Conservation (phyloP, 2,113 vertebrate species). For the Stomatorhinus ivindoensis region DNA sequence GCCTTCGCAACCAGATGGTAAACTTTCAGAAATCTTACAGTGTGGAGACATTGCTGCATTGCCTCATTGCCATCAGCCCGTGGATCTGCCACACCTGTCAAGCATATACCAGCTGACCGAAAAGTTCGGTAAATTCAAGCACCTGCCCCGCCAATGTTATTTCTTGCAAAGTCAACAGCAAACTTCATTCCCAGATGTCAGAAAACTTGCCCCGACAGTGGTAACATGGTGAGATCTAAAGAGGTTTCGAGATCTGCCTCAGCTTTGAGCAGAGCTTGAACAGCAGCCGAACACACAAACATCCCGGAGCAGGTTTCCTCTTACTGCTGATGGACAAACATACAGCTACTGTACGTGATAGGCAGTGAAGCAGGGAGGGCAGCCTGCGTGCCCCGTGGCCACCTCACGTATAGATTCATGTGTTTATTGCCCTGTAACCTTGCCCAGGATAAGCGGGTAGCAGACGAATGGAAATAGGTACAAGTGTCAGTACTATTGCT, state of each 20-base stretch:
- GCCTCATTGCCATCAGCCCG: not conserved
- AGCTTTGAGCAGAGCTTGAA: not conserved
- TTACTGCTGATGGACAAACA: not conserved
- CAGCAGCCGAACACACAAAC: not conserved
- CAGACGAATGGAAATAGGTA: too few relatives aligned
- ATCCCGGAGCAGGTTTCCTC: not conserved
- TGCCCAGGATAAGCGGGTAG: not conserved
- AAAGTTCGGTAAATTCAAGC: not conserved
- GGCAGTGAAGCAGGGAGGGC: not conserved
- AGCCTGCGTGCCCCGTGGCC: not conserved
- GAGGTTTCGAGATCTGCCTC: not conserved
- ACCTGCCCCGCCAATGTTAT: not conserved
- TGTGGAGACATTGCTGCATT: not conserved
- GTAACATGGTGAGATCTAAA: not conserved
- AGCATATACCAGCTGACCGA: not conserved
- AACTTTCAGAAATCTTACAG: not conserved
- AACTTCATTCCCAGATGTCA: not conserved
- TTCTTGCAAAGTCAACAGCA: not conserved
- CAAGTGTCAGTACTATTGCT: too few relatives aligned
- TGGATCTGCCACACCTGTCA: not conserved
- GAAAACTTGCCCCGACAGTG: not conserved
- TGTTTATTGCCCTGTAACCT: not conserved
- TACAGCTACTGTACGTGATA: not conserved
- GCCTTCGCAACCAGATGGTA: not conserved
- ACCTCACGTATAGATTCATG: not conserved